phyloP scores from a whole-genome alignment of 2,113 vertebrate species.

The Potamarius usumacintae region DNA sequence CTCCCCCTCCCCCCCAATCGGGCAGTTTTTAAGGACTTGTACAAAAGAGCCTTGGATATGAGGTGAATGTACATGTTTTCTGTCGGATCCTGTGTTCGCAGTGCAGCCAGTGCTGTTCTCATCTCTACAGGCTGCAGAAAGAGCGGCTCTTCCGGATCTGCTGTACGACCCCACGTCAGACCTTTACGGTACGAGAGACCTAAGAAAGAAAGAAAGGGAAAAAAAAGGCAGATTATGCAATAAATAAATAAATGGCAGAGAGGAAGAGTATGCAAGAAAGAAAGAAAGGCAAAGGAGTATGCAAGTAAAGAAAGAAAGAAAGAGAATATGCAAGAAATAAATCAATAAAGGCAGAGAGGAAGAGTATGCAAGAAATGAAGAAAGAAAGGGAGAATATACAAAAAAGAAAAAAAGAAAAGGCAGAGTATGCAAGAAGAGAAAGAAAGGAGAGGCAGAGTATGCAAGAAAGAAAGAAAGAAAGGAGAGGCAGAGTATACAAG shows the following conservation, averaged over 20 bases:
- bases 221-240: not conserved
- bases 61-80: constrained; percentile 75
- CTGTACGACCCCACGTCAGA: constrained; percentile 80
- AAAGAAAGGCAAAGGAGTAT: too few relatives aligned
- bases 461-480: too few relatives aligned
- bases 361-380: too few relatives aligned
- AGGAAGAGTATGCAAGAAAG: too few relatives aligned
- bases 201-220: constrained; percentile 51
- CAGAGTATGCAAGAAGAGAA: too few relatives aligned
- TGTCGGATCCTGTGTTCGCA: constrained; percentile 58
- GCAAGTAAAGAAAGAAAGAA: too few relatives aligned
- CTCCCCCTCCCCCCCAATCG: not conserved
- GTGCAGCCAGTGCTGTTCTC: constrained; percentile 68
- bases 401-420: too few relatives aligned
- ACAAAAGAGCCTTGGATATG: not conserved
- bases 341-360: too few relatives aligned
- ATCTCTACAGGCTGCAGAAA: constrained; percentile 84
- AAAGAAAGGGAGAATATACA: too few relatives aligned
- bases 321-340: too few relatives aligned
- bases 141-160: constrained; percentile 74
- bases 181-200: constrained; percentile 94
- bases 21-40: not conserved
- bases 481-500: too few relatives aligned
- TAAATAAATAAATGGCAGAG: not conserved
- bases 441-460: too few relatives aligned